phyloP scores from a whole-genome alignment of 1,140 invertebrate genomes.

The Goniozus legneri region DNA sequence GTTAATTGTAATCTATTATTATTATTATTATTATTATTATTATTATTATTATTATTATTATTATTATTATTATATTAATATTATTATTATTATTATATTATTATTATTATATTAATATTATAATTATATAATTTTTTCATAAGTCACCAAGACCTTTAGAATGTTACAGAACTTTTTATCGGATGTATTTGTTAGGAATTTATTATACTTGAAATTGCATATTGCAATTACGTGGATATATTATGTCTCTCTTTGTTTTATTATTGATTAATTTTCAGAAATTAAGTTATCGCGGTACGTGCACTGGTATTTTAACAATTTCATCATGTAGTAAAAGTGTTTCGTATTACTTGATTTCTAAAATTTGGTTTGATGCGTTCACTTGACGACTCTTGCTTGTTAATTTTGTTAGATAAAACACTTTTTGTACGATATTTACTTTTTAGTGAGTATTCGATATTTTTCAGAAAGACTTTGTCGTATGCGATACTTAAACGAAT shows the following conservation, averaged over 20 bases:
- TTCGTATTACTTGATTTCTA: constrained; percentile 21
- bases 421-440: constrained; percentile 12
- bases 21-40: constrained; percentile 30
- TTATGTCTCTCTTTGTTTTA: constrained; percentile 41
- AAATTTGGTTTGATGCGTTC: not conserved
- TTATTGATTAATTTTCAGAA: constrained; percentile 29
- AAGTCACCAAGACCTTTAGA: constrained; percentile 32
- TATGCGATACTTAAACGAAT: not conserved
- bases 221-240: constrained; percentile 38
- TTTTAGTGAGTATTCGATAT: constrained; percentile 8
- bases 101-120: constrained; percentile 32
- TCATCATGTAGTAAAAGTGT: constrained; percentile 20
- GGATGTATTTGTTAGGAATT: constrained; percentile 41
- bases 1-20: constrained; percentile 43
- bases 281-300: constrained; percentile 17
- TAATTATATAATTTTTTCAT: constrained; percentile 32
- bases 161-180: constrained; percentile 40
- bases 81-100: constrained; percentile 18
- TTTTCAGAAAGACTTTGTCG: not conserved
- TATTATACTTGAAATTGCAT: constrained; percentile 37
- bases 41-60: constrained; percentile 29
- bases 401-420: constrained; percentile 5
- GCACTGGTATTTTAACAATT: constrained; percentile 16
- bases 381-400: not conserved
- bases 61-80: constrained; percentile 32